These are phyloP conservation scores for Hyles euphorbiae DNA, from an alignment of 1,140 invertebrate species.

Conservation along the genomic window DNA sequence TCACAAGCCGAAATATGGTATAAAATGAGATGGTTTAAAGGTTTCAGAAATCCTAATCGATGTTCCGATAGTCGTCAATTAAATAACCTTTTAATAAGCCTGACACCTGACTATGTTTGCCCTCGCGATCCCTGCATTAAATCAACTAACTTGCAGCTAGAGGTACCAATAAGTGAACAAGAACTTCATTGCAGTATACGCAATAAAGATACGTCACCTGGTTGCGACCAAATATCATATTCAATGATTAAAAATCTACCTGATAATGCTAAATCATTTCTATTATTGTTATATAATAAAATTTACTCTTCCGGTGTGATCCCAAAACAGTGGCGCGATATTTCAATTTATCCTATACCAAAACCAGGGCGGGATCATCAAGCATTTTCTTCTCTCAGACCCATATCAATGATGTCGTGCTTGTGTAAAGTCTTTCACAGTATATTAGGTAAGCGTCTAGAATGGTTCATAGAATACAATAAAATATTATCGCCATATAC, in stretches of 20 bases:
- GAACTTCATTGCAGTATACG: slow-evolving; percentile 9
- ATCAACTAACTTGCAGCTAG: slow-evolving; percentile 3
- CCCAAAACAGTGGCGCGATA: slow-evolving; percentile 16
- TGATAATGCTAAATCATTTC: slow-evolving; percentile 4
- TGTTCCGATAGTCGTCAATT: not conserved
- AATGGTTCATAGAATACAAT: slow-evolving; percentile 19
- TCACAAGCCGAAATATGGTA: slow-evolving; percentile 22
- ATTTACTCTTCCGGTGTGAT: slow-evolving; percentile 8
- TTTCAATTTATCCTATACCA: not conserved
- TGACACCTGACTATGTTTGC: slow-evolving; percentile 7
- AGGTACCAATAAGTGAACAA: slow-evolving; percentile 6
- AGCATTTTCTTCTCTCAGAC: slow-evolving; percentile 20
- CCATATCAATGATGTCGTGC: slow-evolving; percentile 39
- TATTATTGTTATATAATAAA: slow-evolving; percentile 10
- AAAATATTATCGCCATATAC: slow-evolving; percentile 1
- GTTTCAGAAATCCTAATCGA: slow-evolving; percentile 5
- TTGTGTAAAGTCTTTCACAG: slow-evolving; percentile 13
- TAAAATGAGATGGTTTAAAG: slow-evolving; percentile 29
- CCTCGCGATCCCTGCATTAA: not conserved
- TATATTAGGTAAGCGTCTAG: slow-evolving; percentile 17
- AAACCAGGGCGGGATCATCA: slow-evolving; percentile 6
- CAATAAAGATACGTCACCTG: slow-evolving; percentile 1
- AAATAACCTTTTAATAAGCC: not conserved
- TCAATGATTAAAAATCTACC: slow-evolving; percentile 9
- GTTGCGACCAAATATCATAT: not conserved